Conservation (phyloP, 2,113 vertebrate genomes). For the Lucifuga dentata region DNA sequence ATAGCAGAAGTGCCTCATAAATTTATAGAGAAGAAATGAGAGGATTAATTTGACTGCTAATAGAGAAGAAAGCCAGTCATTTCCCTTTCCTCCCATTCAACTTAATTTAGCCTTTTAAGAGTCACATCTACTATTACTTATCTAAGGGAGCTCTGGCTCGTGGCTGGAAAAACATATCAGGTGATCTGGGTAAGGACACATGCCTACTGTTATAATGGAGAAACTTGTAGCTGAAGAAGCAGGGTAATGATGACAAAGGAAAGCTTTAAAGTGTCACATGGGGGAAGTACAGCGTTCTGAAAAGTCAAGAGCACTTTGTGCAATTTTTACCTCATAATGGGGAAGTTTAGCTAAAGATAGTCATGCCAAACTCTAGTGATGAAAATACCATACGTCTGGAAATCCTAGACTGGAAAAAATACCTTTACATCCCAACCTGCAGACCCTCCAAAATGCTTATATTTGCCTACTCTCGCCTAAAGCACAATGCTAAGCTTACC, state of each 20-base stretch:
- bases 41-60: slow-evolving; percentile 68
- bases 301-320: slow-evolving; percentile 31
- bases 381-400: background rate
- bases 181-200: slow-evolving; percentile 9
- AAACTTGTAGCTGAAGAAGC: slow-evolving; percentile 32
- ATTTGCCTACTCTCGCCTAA: slow-evolving; percentile 5
- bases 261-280: slow-evolving; percentile 47
- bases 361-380: slow-evolving; percentile 63
- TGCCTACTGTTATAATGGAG: slow-evolving; percentile 34
- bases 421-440: slow-evolving; percentile 21
- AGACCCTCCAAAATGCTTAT: background rate
- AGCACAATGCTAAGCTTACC: slow-evolving; percentile 11
- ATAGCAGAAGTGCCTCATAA: slow-evolving; percentile 75
- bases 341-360: slow-evolving; percentile 32
- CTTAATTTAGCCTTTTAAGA: slow-evolving; percentile 57
- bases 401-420: slow-evolving; percentile 15
- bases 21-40: slow-evolving; percentile 70
- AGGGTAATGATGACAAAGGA: slow-evolving; percentile 62
- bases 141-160: slow-evolving; percentile 36
- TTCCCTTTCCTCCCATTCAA: slow-evolving; percentile 45
- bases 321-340: slow-evolving; percentile 46
- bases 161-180: slow-evolving; percentile 1
- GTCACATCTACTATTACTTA: slow-evolving; percentile 48
- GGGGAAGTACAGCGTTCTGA: slow-evolving; percentile 28
- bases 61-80: slow-evolving; percentile 59